Conservation (phyloP, 1,140 invertebrate genomes). For the Dendrolimus punctatus region DNA sequence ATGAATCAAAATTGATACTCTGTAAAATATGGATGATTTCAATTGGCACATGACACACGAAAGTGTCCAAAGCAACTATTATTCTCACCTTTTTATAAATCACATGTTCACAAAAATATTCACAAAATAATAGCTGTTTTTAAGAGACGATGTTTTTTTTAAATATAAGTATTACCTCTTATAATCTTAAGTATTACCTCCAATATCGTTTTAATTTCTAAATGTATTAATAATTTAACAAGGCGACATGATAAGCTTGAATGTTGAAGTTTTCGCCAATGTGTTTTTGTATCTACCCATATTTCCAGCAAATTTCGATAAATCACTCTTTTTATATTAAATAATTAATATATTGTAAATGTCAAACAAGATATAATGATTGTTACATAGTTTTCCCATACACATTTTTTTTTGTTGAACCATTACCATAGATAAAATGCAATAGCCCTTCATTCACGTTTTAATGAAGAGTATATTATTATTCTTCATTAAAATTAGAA, state of each 20-base stretch:
- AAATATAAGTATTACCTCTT: constrained; percentile 64
- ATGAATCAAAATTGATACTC: no score
- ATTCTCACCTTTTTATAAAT: constrained; percentile 13
- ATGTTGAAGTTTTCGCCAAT: background rate
- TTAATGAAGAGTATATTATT: constrained; percentile 21
- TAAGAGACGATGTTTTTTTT: constrained; percentile 34
- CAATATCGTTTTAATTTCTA: constrained; percentile 52
- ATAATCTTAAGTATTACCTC: constrained; percentile 66
- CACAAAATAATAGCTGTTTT: constrained; percentile 49
- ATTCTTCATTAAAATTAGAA: constrained; percentile 21
- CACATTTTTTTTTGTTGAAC: constrained; percentile 64
- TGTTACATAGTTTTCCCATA: constrained; percentile 66
- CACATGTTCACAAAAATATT: constrained; percentile 48
- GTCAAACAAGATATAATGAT: constrained; percentile 55
- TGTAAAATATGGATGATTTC: no score
- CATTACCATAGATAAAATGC: constrained; percentile 66
- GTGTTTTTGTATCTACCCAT: constrained; percentile 15
- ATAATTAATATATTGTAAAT: constrained; percentile 58
- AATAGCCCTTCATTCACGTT: constrained; percentile 47
- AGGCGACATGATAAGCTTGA: background rate
- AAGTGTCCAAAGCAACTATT: constrained; percentile 3
- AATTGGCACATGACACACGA: no score
- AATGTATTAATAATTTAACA: constrained; percentile 38
- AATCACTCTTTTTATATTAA: constrained; percentile 53
- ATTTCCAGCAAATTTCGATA: constrained; percentile 13